phyloP scores from a whole-genome alignment of 23 tunicate genomes.

The Styela clava region DNA sequence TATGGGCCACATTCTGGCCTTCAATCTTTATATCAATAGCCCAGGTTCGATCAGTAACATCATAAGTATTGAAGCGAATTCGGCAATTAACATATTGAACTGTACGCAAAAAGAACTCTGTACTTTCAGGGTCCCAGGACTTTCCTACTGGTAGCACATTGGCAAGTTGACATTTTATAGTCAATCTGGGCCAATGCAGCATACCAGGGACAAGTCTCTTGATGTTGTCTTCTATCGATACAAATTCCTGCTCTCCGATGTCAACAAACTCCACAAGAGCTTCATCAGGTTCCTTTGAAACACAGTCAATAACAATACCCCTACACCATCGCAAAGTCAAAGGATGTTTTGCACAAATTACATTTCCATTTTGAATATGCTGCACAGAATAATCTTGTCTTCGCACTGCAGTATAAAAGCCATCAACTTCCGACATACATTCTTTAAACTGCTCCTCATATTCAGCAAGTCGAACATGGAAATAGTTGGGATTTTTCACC shows the following conservation, averaged over 20 bases:
- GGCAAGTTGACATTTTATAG: conserved; percentile 42
- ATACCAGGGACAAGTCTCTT: conserved; percentile 49
- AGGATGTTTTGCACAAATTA: conserved; percentile 50
- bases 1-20: conserved; percentile 22
- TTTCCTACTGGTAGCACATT: conserved; percentile 23
- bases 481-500: conserved; percentile 32
- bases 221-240: conserved; percentile 27
- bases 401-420: conserved; percentile 67
- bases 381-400: conserved; percentile 46
- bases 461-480: conserved; percentile 34
- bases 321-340: conserved; percentile 50
- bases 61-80: conserved; percentile 18
- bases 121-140: background rate
- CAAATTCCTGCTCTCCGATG: conserved; percentile 37
- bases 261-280: conserved; percentile 59
- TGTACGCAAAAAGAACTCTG: background rate
- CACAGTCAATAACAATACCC: conserved; percentile 33
- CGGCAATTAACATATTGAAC: conserved; percentile 5
- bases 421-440: conserved; percentile 42
- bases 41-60: conserved; percentile 23
- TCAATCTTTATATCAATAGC: conserved; percentile 30
- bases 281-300: background rate
- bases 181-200: conserved; percentile 60
- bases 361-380: conserved; percentile 35
- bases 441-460: conserved; percentile 6